Percentiles rank a stretch among this genome's conserved stretches.
Conservation (phyloP, 2,888 invertebrate species). For the Dryadula phaetusa region DNA sequence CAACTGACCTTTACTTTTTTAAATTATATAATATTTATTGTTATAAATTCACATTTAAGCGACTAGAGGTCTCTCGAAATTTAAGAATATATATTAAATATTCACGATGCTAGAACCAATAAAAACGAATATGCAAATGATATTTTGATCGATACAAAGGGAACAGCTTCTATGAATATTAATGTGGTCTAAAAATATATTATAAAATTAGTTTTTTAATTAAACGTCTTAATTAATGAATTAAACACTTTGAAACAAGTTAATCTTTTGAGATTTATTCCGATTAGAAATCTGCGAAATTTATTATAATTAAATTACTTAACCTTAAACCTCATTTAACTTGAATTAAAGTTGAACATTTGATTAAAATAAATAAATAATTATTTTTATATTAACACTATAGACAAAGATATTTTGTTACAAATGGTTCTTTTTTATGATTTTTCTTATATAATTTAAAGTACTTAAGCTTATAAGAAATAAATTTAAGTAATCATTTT, state of each 20-base stretch:
- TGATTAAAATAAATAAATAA: not conserved
- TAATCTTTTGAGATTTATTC: not conserved
- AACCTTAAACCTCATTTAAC: not conserved
- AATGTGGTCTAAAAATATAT: not conserved
- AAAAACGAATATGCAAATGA: conserved; percentile 6
- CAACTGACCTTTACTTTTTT: too few species aligned
- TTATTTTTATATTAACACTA: too few species aligned
- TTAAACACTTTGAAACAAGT: not conserved
- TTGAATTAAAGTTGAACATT: not conserved
- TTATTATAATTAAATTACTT: not conserved
- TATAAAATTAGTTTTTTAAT: not conserved
- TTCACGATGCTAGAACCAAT: not conserved
- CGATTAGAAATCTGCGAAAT: not conserved
- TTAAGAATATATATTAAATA: not conserved
- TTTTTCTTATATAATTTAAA: too few species aligned
- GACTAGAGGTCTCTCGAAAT: not conserved
- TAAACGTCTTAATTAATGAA: not conserved
- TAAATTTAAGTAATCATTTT: too few species aligned
- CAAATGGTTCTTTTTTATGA: too few species aligned
- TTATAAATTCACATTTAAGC: not conserved
- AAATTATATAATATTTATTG: not conserved
- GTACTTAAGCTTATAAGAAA: too few species aligned
- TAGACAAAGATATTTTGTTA: too few species aligned
- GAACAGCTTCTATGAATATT: conserved; percentile 2
- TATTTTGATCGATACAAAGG: conserved; percentile 12